phyloP scores from a whole-genome alignment of 2,797 vertebrate species.

The Anomalospiza imberbis region DNA sequence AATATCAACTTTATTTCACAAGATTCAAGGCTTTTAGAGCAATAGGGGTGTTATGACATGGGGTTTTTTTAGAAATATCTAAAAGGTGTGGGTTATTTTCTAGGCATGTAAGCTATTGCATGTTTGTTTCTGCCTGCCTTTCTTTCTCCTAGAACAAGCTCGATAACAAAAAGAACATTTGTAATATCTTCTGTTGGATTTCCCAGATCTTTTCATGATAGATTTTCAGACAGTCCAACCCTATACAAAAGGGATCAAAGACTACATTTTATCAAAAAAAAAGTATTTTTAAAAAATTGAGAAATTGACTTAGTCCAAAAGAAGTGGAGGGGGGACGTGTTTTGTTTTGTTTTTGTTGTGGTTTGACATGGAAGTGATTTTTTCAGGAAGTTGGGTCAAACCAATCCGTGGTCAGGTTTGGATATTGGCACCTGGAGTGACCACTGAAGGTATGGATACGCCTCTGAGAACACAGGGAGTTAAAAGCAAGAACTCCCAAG shows the following conservation, averaged over 20 bases:
- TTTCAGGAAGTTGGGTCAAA: too few species aligned
- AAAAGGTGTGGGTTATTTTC: not conserved
- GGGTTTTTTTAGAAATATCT: not conserved
- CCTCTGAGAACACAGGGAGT: too few species aligned
- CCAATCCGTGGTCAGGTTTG: too few species aligned
- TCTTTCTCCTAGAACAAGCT: not conserved
- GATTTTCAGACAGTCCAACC: not conserved
- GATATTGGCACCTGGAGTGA: too few species aligned
- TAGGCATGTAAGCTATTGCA: not conserved
- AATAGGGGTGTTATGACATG: not conserved
- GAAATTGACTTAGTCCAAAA: not conserved
- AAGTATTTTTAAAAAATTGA: not conserved
- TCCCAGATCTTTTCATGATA: not conserved
- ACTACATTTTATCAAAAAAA: not conserved
- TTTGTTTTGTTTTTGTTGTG: too few species aligned
- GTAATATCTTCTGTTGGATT: not conserved
- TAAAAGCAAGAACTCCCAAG: too few species aligned
- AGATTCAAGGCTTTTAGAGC: not conserved
- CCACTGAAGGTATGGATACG: too few species aligned
- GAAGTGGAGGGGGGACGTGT: fast-evolving
- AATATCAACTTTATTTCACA: not conserved
- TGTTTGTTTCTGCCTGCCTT: not conserved
- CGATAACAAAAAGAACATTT: not conserved
- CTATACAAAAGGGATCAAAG: not conserved
- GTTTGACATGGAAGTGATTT: too few species aligned